Percentiles rank a stretch among this genome's conserved stretches.
phyloP scores from a whole-genome alignment of 2,113 vertebrate species.

The Grus americana region DNA sequence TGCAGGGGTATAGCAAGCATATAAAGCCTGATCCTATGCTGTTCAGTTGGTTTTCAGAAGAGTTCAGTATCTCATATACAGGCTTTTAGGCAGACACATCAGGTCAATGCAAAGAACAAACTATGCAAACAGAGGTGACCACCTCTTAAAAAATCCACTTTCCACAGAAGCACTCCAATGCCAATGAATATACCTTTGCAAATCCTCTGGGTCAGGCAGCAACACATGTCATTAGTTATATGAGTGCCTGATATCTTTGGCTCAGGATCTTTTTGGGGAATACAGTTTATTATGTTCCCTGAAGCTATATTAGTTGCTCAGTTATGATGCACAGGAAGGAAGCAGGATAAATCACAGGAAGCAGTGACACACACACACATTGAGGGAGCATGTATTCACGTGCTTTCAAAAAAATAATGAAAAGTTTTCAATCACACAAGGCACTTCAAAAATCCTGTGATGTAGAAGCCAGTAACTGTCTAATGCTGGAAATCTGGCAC shows the following conservation, averaged over 20 bases:
- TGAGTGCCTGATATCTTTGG: neutral
- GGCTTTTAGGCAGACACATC: neutral
- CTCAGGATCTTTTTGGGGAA: neutral
- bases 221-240: neutral
- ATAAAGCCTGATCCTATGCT: neutral
- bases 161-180: neutral
- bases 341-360: neutral
- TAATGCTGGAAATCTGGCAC: neutral
- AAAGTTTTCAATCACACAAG: neutral
- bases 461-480: neutral
- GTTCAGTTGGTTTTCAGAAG: neutral
- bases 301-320: neutral
- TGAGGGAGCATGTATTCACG: neutral
- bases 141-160: neutral
- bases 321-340: neutral
- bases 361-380: neutral
- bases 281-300: neutral
- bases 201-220: neutral
- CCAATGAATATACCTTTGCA: neutral
- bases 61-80: neutral
- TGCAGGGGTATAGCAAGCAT: neutral
- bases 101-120: neutral
- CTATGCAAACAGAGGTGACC: neutral
- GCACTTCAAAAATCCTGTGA: neutral
- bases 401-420: neutral